Conservation (phyloP, 2,113 vertebrate species). For the Arvicanthis niloticus region DNA sequence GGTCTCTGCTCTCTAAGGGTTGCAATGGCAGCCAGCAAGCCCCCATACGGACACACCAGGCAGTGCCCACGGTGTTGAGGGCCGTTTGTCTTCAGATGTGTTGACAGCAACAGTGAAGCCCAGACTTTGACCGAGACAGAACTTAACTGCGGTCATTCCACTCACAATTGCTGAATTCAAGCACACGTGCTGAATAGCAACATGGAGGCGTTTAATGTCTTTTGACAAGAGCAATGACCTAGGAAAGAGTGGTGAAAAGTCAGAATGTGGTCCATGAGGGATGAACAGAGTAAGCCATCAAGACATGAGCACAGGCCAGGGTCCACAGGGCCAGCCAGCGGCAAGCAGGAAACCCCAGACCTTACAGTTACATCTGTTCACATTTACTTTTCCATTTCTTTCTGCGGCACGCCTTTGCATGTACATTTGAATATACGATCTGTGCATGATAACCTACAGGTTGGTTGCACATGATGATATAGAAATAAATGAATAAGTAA, state of each 20-base stretch:
- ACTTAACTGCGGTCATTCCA: background rate
- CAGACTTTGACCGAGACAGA: background rate
- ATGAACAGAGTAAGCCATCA: too few relatives aligned
- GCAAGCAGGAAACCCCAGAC: too few relatives aligned
- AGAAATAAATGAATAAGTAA: background rate
- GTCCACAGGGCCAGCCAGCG: background rate
- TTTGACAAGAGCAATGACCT: background rate
- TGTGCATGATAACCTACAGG: background rate
- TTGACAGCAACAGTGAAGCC: background rate
- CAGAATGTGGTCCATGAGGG: too few relatives aligned
- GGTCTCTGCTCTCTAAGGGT: background rate
- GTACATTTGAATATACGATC: background rate
- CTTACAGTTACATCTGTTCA: background rate
- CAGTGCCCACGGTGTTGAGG: accelerated
- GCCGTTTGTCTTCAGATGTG: background rate
- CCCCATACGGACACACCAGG: background rate
- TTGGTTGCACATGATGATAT: background rate
- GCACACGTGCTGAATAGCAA: background rate
- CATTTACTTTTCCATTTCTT: background rate
- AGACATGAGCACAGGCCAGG: background rate
- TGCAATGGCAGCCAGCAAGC: background rate
- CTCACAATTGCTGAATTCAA: background rate
- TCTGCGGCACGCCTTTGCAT: background rate
- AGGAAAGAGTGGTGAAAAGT: background rate
- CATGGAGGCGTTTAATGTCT: background rate